Conservation (phyloP, 1,140 invertebrate genomes). For the Ditylenchus dipsaci region DNA sequence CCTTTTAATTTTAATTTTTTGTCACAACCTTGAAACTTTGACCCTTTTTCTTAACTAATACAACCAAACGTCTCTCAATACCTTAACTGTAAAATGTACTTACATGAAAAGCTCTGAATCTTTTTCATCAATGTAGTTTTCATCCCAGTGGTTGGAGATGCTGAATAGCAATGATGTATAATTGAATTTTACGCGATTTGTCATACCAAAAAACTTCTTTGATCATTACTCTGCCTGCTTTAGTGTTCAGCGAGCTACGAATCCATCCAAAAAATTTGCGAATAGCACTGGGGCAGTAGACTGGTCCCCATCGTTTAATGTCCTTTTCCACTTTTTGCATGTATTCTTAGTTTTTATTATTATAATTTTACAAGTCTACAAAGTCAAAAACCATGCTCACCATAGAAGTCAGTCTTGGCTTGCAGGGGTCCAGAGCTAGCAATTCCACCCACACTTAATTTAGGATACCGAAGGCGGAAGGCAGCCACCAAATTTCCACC, state of each 20-base stretch:
- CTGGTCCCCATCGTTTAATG: background rate
- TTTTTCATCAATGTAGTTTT: conserved; percentile 1
- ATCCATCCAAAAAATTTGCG: background rate
- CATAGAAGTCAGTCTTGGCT: conserved; percentile 73
- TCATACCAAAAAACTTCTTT: conserved; percentile 1
- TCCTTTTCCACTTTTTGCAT: conserved; percentile 2
- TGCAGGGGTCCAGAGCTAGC: conserved; percentile 79
- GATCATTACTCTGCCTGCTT: background rate
- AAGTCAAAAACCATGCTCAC: background rate
- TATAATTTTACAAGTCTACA: background rate
- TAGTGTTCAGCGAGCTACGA: background rate
- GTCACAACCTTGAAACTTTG: too few relatives aligned
- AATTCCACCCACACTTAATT: conserved; percentile 74
- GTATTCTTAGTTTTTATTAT: background rate
- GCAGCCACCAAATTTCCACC: conserved; percentile 78
- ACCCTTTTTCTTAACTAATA: too few relatives aligned
- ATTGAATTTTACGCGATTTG: background rate
- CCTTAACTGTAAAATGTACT: too few relatives aligned
- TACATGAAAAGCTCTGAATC: background rate
- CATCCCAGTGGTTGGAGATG: background rate
- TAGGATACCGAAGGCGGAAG: conserved; percentile 80
- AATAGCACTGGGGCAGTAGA: background rate
- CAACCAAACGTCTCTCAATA: too few relatives aligned
- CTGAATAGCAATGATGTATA: background rate
- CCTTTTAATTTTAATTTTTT: too few relatives aligned